Evolutionary conservation across 2,113 vertebrate species (phyloP).

Genomic region (Microtus oregoni): DNA sequence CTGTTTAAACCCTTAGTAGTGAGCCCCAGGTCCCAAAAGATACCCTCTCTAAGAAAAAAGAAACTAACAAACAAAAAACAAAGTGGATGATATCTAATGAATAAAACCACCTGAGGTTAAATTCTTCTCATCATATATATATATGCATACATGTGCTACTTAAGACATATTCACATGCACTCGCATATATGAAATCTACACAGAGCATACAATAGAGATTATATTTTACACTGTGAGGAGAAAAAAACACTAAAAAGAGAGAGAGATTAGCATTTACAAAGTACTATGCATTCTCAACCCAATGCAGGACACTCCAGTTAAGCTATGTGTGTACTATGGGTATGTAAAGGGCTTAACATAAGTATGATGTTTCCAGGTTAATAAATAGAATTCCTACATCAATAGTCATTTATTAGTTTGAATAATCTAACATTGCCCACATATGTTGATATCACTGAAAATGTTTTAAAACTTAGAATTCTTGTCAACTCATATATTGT

Average conservation of each 20-base stretch:
- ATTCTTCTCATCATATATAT: too few relatives aligned
- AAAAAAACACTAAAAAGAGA: not conserved
- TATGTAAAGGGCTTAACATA: too few relatives aligned
- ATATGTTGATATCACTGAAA: not conserved
- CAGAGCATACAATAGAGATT: not conserved
- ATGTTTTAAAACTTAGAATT: not conserved
- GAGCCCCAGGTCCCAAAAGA: not conserved
- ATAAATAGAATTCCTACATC: not conserved
- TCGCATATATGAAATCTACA: not conserved
- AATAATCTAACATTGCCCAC: not conserved
- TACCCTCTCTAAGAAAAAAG: not conserved
- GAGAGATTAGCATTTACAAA: too few relatives aligned
- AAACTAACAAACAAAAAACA: not conserved
- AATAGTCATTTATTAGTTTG: not conserved
- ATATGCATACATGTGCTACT: not conserved
- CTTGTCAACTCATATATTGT: not conserved
- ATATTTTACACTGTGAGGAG: not conserved
- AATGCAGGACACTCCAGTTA: not conserved
- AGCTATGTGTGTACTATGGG: not conserved
- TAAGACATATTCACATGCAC: not conserved
- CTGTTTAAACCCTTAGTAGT: not conserved
- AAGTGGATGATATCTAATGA: not conserved
- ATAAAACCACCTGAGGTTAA: not conserved
- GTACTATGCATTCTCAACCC: not conserved
- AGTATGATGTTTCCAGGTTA: not conserved